Conservation (phyloP, 2,797 vertebrate species). For the Hyperoplus immaculatus region DNA sequence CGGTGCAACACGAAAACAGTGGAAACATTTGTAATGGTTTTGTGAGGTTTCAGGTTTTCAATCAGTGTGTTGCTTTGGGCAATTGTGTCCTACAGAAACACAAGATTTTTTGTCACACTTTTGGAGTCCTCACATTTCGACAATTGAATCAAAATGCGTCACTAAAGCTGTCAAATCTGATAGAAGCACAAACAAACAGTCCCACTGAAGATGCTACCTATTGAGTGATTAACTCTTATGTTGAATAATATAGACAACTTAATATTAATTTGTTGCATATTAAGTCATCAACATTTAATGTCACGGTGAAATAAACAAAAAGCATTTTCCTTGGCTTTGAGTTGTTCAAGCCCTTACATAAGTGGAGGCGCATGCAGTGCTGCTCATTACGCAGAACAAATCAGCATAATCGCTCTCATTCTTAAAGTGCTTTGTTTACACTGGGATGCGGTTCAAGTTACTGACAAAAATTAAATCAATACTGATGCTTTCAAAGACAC, state of each 20-base stretch:
- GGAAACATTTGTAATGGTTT: conserved; percentile 29
- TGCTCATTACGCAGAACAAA: conserved; percentile 1
- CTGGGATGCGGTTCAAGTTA: conserved; percentile 21
- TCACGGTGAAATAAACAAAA: background rate
- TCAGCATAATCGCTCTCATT: conserved; percentile 12
- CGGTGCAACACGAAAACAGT: conserved; percentile 14
- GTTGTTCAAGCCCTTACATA: background rate
- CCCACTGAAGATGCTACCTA: background rate
- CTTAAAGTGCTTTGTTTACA: conserved; percentile 24
- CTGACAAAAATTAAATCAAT: background rate
- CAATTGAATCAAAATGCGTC: background rate
- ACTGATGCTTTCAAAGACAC: background rate
- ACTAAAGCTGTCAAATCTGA: background rate
- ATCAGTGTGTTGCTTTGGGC: background rate
- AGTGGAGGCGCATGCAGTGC: background rate
- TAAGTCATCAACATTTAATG: conserved; percentile 13
- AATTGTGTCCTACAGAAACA: background rate
- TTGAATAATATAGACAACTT: conserved; percentile 16
- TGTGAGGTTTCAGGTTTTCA: conserved; percentile 10
- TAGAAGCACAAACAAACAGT: background rate
- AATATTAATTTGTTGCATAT: background rate
- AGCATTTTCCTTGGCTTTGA: conserved; percentile 9
- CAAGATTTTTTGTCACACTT: background rate
- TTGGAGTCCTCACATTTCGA: background rate
- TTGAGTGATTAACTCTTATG: background rate